Evolutionary conservation across 37 sponge, comb jelly and placozoan species (phyloP).

Genomic region (Cladorhizidae sp.): DNA sequence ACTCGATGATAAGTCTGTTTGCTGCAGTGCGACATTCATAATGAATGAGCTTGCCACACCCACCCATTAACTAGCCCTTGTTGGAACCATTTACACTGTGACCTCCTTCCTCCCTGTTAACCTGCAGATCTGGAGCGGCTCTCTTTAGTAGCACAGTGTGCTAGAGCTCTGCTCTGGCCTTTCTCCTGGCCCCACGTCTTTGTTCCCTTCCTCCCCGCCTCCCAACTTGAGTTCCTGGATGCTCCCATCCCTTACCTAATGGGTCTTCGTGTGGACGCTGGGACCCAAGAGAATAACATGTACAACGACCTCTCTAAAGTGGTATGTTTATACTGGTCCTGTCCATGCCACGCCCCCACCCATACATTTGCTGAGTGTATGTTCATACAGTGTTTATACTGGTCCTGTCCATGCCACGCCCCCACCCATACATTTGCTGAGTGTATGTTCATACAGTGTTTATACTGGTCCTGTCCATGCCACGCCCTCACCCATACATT

Average conservation of each 20-base stretch:
- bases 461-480: too few species aligned
- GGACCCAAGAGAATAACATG: neutral
- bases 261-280: conserved; percentile 66
- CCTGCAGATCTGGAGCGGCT: conserved; percentile 54
- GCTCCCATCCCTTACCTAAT: conserved; percentile 97
- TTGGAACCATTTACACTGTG: too few species aligned
- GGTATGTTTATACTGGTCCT: conserved; percentile 18
- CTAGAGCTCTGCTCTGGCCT: conserved; percentile 83
- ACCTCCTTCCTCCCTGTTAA: too few species aligned
- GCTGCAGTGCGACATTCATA: neutral
- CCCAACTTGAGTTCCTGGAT: conserved; percentile 84
- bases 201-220: conserved; percentile 92
- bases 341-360: conserved; percentile 7
- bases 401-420: conserved; percentile 1
- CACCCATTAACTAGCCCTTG: too few species aligned
- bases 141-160: conserved; percentile 67
- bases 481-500: neutral
- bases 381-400: too few species aligned
- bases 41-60: too few species aligned
- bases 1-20: too few species aligned
- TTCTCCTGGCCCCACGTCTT: conserved; percentile 96
- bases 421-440: conserved; percentile 2
- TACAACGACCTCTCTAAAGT: conserved; percentile 33
- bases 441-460: too few species aligned
- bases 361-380: neutral